Evolutionary conservation across 2,888 invertebrate genomes (phyloP).

Genomic region (Tachystola acroxantha): DNA sequence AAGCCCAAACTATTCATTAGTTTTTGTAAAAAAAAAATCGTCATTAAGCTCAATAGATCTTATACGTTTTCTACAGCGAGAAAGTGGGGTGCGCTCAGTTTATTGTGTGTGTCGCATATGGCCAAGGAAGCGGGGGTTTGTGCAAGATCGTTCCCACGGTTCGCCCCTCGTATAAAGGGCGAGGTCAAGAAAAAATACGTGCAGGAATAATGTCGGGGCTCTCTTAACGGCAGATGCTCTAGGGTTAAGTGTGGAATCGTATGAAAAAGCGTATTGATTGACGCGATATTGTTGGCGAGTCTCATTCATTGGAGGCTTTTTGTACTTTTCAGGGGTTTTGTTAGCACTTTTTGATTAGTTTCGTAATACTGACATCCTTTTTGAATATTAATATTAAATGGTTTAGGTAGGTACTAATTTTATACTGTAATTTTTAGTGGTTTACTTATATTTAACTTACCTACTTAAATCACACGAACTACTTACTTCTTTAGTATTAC

Average conservation of each 20-base stretch:
- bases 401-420: too few relatives aligned
- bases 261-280: constrained; percentile 61
- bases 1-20: too few relatives aligned
- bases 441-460: too few relatives aligned
- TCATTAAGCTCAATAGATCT: too few relatives aligned
- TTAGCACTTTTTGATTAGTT: constrained; percentile 7
- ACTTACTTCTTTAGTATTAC: too few relatives aligned
- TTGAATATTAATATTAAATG: too few relatives aligned
- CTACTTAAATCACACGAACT: too few relatives aligned
- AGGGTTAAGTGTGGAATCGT: constrained; percentile 68
- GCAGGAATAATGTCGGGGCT: constrained; percentile 65
- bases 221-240: constrained; percentile 71
- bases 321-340: not conserved
- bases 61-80: too few relatives aligned
- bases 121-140: constrained; percentile 73
- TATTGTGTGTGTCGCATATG: constrained; percentile 78
- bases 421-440: too few relatives aligned
- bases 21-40: too few relatives aligned
- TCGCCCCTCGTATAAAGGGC: constrained; percentile 70
- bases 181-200: constrained; percentile 77
- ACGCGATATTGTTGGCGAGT: constrained; percentile 35
- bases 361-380: not conserved
- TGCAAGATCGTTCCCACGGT: constrained; percentile 75
- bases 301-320: constrained; percentile 17
- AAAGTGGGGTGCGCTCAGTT: too few relatives aligned